These are phyloP conservation scores for Andrena cerasifolii DNA, from an alignment of 1,140 invertebrate genomes.

Conservation along the genomic window DNA sequence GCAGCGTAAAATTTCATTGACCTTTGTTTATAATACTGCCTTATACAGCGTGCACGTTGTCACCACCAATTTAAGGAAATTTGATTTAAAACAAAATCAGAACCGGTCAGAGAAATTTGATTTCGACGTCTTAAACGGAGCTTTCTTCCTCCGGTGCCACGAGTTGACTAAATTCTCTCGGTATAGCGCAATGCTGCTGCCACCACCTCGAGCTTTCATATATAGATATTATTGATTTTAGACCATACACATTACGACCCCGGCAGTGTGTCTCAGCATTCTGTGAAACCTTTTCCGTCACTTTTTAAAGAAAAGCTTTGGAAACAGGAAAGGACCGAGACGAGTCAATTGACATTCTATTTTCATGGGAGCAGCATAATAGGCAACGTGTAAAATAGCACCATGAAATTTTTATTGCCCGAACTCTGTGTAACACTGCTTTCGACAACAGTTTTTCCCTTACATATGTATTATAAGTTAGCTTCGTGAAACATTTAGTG, in stretches of 20 bases:
- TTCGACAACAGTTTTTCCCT: background rate
- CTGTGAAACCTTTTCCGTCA: background rate
- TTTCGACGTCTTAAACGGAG: background rate
- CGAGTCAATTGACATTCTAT: background rate
- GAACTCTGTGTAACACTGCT: background rate
- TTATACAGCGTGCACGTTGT: background rate
- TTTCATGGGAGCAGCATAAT: background rate
- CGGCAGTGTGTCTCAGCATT: constrained; percentile 37
- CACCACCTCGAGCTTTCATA: constrained; percentile 33
- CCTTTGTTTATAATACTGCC: background rate
- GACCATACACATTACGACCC: constrained; percentile 57
- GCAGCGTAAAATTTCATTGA: too few relatives aligned
- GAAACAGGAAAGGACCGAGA: background rate
- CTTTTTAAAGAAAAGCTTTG: background rate
- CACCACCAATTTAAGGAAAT: background rate
- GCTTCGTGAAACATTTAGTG: background rate
- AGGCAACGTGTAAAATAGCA: background rate
- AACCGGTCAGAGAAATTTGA: background rate
- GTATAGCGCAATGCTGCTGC: constrained; percentile 54
- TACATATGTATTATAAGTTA: background rate
- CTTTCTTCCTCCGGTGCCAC: constrained; percentile 32
- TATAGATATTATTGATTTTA: constrained; percentile 71
- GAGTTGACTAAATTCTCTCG: constrained; percentile 62
- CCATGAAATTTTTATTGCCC: background rate
- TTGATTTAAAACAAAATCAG: background rate